Evolutionary conservation across 2,113 vertebrate genomes (phyloP).

Genomic region (Clupea harengus): DNA sequence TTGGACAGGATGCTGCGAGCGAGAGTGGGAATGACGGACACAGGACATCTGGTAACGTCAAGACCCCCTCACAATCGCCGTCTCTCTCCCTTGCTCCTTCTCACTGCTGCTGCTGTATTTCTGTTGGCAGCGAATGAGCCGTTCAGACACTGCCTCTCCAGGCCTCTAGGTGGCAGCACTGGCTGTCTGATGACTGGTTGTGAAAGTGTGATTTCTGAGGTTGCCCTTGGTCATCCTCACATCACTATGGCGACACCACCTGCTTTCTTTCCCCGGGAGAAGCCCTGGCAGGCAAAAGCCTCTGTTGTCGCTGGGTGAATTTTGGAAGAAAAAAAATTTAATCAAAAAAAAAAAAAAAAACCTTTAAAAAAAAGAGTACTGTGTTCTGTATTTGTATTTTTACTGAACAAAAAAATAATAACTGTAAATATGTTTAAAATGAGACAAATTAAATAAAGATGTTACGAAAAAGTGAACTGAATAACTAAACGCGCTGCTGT

Average conservation of each 20-base stretch:
- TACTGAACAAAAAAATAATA: conserved; percentile 64
- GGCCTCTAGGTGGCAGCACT: conserved; percentile 37
- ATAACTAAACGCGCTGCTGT: neutral
- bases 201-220: neutral
- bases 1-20: neutral
- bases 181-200: conserved; percentile 27
- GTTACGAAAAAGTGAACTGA: conserved; percentile 66
- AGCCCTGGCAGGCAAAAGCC: conserved; percentile 43
- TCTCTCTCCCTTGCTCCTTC: conserved; percentile 7
- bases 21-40: neutral
- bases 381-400: conserved; percentile 81
- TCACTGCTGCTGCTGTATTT: neutral
- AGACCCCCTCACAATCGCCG: neutral
- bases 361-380: conserved; percentile 22
- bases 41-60: neutral
- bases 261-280: conserved; percentile 46
- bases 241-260: conserved; percentile 35
- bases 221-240: conserved; percentile 24
- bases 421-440: conserved; percentile 79
- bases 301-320: conserved; percentile 53
- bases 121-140: neutral
- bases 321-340: conserved; percentile 57
- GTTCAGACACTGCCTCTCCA: conserved; percentile 17
- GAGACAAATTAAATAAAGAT: conserved; percentile 76
- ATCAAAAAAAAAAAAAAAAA: conserved; percentile 1